Percentiles rank a stretch among this genome's conserved stretches.
Conservation (phyloP, 2,888 invertebrate genomes). For the Ichneumoninae sp. region DNA sequence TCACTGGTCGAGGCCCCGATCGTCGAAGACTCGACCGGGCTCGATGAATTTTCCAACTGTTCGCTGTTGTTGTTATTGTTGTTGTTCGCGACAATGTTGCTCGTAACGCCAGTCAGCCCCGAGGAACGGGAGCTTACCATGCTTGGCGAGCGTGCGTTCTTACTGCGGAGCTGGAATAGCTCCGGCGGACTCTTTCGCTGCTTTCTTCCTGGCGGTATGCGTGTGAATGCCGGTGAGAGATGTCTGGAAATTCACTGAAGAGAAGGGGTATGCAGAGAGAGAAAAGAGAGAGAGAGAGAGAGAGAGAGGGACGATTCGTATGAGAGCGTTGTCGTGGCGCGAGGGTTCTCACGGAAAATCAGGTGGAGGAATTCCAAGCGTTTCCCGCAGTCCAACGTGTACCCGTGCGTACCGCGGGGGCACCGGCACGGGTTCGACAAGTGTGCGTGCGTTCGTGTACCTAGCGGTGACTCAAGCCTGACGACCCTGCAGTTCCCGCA, state of each 20-base stretch:
- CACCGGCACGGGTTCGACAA: background rate
- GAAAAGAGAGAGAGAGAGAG: background rate
- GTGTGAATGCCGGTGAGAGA: conserved; percentile 23
- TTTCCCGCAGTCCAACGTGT: conserved; percentile 6
- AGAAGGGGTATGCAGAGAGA: no score
- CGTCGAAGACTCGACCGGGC: conserved; percentile 32
- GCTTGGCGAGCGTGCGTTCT: conserved; percentile 67
- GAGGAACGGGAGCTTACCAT: conserved; percentile 81
- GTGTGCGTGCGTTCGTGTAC: background rate
- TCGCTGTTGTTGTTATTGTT: conserved; percentile 27
- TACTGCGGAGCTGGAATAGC: background rate
- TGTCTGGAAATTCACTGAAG: conserved; percentile 7
- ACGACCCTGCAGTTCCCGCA: conserved; percentile 23
- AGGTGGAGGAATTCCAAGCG: conserved; percentile 49
- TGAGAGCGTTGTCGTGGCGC: background rate
- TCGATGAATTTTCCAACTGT: conserved; percentile 9
- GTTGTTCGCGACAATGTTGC: conserved; percentile 60
- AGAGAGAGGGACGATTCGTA: background rate
- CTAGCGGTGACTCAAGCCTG: conserved; percentile 32
- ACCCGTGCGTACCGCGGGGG: background rate
- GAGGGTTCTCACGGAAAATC: conserved; percentile 51
- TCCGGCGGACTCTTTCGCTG: background rate
- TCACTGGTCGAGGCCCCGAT: conserved; percentile 65
- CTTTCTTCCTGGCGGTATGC: conserved; percentile 8
- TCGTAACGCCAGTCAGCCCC: conserved; percentile 72